Evolutionary conservation across 2,888 invertebrate genomes (phyloP), one percentile per base, ranked within the genome.

Genomic region (Silvanus unidentatus): DNA sequence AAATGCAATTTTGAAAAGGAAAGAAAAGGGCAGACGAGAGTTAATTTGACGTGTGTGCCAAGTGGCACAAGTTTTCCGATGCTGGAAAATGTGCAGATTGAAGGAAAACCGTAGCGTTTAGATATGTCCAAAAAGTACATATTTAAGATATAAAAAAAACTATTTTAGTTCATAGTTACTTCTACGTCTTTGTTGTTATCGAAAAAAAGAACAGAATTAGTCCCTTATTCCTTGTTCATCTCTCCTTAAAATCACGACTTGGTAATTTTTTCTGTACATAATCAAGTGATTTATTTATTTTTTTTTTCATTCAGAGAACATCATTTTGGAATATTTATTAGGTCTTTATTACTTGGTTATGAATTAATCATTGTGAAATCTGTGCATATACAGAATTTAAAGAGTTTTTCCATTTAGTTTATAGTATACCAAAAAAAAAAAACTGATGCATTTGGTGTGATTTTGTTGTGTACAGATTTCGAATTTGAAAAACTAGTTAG

Each of bases 1-100:
- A 71, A 58, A 68, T 68, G 70, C 70, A 69, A 22, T 22, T 22
- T n/a, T n/a, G n/a, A n/a, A n/a, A n/a, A n/a, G n/a, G n/a, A n/a
- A n/a, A n/a, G 22, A 8, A 22, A 8, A 22, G 22, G 22, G 22
- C n/a, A n/a, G n/a, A n/a, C n/a, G n/a, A n/a, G n/a, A n/a, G n/a
- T n/a, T n/a, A n/a, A n/a, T n/a, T n/a, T n/a, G n/a, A n/a, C n/a
- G n/a, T n/a, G n/a, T n/a, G n/a, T n/a, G n/a, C n/a, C n/a, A n/a
- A n/a, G n/a, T n/a, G n/a, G n/a, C n/a, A n/a, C n/a, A n/a, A n/a
- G n/a, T n/a, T n/a, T n/a, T n/a, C n/a, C n/a, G n/a, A n/a, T n/a
- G n/a, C n/a, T n/a, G n/a, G n/a, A n/a, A n/a, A n/a, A n/a, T n/a
- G n/a, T n/a, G n/a, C n/a, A n/a, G n/a, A n/a, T n/a, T n/a, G 59